Base-by-base conservation (phyloP, 2,888 invertebrate genomes). In the Trilocha varians region DNA sequence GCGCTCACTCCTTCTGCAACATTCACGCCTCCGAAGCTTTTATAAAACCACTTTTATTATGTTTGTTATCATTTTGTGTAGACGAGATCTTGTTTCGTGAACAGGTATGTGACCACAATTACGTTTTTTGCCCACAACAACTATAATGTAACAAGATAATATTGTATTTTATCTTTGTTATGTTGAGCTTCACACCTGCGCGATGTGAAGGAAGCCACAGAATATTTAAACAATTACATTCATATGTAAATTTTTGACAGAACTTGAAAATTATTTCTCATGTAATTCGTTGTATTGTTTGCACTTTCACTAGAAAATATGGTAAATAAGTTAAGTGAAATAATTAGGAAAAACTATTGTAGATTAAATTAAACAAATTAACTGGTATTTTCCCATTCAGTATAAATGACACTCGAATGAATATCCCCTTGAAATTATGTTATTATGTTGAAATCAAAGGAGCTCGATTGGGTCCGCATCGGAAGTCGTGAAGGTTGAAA, bases 41-140 rank as follows among this genome's bases (percentile, higher is more conserved):
- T 68, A 65, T 63, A 65, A 64, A 67, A 59, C 53, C 51, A 53
- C 58, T 66, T 71, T 75, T 76, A 73, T 75, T 67, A 61, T 58
- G 65, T 72, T 70, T 25, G 11, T 25, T 65, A 65, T 68, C 65
- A 62, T 47, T 43, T 69, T 70, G 59, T 67, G 67, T 67, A 68
- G 65, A 60, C 48, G 59, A 64, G 65, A 70, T 74, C 76, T 65
- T 59, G 56, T 75, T 72, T 56, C 72, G 53, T 43, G 52, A 63
- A 72, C 77, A 78, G 76, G 78, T 78, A 70, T 61, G 60, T 62
- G 62, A 50, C 62, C 64, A 68, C 71, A 72, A 69, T 67, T 61
- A 57, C 25, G 49, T 62, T 74, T 75, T 71, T 59, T 55, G 45
- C 52, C 49, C 44, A 45, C 38, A 45, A 49, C 48, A 48, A 48